Evolutionary conservation across 2,113 vertebrate genomes (phyloP).

Genomic region (Suricata suricatta): DNA sequence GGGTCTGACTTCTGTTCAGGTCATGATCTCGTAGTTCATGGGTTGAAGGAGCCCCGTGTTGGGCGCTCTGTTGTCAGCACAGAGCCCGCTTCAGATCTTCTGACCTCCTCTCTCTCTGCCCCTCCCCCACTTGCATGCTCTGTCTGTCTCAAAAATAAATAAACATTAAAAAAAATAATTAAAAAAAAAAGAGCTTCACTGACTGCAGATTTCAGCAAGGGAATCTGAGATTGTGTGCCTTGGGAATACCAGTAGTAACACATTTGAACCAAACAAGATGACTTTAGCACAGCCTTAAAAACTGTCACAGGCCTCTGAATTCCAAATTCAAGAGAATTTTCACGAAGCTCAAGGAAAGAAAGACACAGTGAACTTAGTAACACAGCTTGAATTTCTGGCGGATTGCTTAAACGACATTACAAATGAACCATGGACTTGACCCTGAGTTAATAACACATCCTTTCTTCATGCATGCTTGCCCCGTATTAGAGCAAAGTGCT

Average conservation of each 20-base stretch:
- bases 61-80: too few species aligned
- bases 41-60: too few species aligned
- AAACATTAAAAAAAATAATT: too few species aligned
- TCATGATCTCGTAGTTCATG: too few species aligned
- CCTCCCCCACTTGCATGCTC: too few species aligned
- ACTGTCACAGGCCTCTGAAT: background rate
- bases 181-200: background rate
- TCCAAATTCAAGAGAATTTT: background rate
- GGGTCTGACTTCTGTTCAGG: too few species aligned
- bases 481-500: background rate
- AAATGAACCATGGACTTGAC: background rate
- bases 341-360: background rate
- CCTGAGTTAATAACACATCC: background rate
- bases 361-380: background rate
- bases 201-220: background rate
- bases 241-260: background rate
- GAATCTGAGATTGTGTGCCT: background rate
- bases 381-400: background rate
- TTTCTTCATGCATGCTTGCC: background rate
- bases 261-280: background rate
- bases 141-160: too few species aligned
- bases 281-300: background rate
- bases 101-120: too few species aligned
- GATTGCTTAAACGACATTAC: background rate
- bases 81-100: too few species aligned